Conservation (phyloP, 2,113 vertebrate genomes). For the Gymnobelideus leadbeateri region DNA sequence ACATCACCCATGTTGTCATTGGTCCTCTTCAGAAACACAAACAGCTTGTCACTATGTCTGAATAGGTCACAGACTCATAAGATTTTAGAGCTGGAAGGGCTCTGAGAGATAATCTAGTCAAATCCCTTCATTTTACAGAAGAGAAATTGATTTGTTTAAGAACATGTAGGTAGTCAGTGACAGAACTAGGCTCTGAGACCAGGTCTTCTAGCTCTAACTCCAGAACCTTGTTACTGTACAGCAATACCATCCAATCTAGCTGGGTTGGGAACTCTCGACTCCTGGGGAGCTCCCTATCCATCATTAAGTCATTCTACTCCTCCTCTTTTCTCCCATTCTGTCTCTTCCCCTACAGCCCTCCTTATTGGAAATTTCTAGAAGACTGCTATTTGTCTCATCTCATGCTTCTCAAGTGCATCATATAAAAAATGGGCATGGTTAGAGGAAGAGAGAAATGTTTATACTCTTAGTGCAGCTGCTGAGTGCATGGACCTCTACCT, state of each 20-base stretch:
- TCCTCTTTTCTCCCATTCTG: background rate
- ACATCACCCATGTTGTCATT: background rate
- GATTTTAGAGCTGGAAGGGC: background rate
- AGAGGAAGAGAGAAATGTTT: background rate
- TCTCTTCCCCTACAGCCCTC: background rate
- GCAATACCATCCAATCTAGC: background rate
- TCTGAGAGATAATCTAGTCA: background rate
- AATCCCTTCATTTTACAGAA: background rate
- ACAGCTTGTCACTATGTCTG: background rate
- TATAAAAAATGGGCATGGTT: background rate
- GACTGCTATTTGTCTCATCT: background rate
- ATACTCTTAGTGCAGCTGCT: background rate
- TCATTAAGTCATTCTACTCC: background rate
- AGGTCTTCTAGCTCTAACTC: background rate
- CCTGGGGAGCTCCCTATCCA: background rate
- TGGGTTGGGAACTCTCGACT: background rate
- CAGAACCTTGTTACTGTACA: background rate
- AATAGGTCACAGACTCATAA: background rate
- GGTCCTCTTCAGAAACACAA: background rate
- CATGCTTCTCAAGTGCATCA: background rate
- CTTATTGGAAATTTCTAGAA: background rate
- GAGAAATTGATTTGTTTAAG: background rate
- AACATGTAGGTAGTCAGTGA: background rate
- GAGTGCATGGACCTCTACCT: background rate
- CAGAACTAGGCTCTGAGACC: background rate